Conservation (phyloP, 2,797 vertebrate genomes). For the Diglossa cyanea region DNA sequence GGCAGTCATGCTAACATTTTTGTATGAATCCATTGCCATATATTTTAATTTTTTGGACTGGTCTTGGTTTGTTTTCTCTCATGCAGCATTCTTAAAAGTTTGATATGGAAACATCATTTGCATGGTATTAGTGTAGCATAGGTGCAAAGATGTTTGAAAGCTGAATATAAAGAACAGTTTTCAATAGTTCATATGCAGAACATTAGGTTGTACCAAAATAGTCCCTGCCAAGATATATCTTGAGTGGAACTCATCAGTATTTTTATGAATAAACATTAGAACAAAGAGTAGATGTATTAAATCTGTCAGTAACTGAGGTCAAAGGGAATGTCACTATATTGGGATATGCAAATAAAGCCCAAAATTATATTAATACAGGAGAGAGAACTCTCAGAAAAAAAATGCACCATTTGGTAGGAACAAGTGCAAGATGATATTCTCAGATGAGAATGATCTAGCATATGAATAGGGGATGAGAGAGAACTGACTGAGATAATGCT, state of each 20-base stretch:
- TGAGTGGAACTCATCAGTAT: neutral
- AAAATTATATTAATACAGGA: neutral
- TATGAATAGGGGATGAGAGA: neutral
- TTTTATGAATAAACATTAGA: conserved; percentile 19
- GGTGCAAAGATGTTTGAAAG: neutral
- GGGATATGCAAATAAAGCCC: neutral
- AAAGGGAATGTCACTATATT: neutral
- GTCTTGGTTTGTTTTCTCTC: neutral
- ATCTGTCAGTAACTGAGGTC: neutral
- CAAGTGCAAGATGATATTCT: neutral
- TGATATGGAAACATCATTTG: neutral
- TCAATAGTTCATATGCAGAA: neutral
- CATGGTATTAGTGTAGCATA: neutral
- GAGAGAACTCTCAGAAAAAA: neutral
- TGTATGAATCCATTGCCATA: neutral
- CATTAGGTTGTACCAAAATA: neutral
- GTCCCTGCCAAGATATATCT: neutral
- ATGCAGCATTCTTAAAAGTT: neutral
- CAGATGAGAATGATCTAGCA: neutral
- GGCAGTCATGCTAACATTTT: neutral
- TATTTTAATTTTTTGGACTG: neutral
- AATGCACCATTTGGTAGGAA: neutral
- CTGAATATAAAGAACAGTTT: neutral
- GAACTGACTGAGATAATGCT: neutral
- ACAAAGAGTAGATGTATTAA: neutral